Percentiles rank a stretch among this genome's conserved stretches.
Conservation (phyloP, 2,797 vertebrate genomes). For the Gymnoscopelus microlampas region DNA sequence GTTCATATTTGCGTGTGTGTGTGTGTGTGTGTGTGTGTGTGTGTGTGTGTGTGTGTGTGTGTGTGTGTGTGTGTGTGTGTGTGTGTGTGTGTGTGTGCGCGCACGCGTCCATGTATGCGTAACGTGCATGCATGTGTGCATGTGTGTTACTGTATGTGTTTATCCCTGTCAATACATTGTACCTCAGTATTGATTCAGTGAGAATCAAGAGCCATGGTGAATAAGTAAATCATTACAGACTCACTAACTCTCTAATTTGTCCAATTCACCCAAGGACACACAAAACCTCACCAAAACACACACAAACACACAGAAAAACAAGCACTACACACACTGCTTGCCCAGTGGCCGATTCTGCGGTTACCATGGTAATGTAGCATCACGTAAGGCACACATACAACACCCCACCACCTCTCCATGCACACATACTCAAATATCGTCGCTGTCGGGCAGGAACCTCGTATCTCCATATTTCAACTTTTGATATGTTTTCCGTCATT, state of each 20-base stretch:
- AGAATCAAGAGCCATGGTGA: constrained; percentile 18
- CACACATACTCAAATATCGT: constrained; percentile 40
- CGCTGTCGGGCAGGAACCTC: too few relatives aligned
- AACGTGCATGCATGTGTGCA: background rate
- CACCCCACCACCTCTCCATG: constrained; percentile 11
- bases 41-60: background rate
- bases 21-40: background rate
- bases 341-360: constrained; percentile 76
- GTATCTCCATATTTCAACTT: too few relatives aligned
- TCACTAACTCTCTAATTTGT: constrained; percentile 73
- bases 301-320: constrained; percentile 51
- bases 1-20: constrained; percentile 21
- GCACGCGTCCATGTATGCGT: background rate
- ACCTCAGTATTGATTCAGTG: constrained; percentile 39
- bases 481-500: too few relatives aligned
- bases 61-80: constrained; percentile 15
- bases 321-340: constrained; percentile 71
- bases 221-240: constrained; percentile 23
- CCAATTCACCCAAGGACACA: constrained; percentile 74
- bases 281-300: constrained; percentile 69
- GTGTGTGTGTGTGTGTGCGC: constrained; percentile 17
- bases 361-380: constrained; percentile 86
- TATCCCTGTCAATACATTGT: constrained; percentile 11
- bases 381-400: constrained; percentile 42
- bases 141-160: constrained; percentile 16